phyloP scores from a whole-genome alignment of 2,888 invertebrate genomes.

The Trichopria drosophilae region DNA sequence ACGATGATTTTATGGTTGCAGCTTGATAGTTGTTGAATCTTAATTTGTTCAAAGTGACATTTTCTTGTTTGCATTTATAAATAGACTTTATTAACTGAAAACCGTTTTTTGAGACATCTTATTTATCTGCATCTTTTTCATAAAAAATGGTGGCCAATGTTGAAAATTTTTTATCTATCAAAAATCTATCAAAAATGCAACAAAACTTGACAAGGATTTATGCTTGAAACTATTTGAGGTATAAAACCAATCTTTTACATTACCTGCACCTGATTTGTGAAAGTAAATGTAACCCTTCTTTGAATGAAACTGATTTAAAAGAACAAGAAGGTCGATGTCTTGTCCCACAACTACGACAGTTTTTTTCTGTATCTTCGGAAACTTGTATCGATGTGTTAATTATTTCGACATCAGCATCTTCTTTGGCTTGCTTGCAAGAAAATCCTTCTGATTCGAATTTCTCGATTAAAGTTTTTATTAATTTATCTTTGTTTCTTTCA shows the following conservation, averaged over 20 bases:
- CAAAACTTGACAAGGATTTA: too few relatives aligned
- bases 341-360: slow-evolving; percentile 2
- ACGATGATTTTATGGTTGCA: too few relatives aligned
- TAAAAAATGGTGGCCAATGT: background rate
- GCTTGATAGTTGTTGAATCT: background rate
- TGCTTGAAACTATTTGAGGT: too few relatives aligned
- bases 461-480: slow-evolving; percentile 47
- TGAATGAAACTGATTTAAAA: background rate
- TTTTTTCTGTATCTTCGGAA: background rate
- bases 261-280: slow-evolving; percentile 1
- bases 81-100: background rate
- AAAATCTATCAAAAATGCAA: too few relatives aligned
- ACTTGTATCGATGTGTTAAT: slow-evolving; percentile 36
- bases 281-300: background rate
- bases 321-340: slow-evolving; percentile 1
- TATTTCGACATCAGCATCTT: slow-evolving; percentile 53
- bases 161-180: background rate
- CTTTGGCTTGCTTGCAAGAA: slow-evolving; percentile 49
- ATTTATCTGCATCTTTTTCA: background rate
- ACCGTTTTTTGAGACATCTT: background rate
- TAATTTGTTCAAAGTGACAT: background rate
- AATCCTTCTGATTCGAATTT: slow-evolving; percentile 50
- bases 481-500: slow-evolving; percentile 36
- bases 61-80: background rate
- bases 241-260: background rate